Percentiles rank a stretch among this genome's conserved stretches.
These are phyloP conservation scores for Aporophyla nigra DNA, from an alignment of 2,888 invertebrate species.

Conservation along the genomic window DNA sequence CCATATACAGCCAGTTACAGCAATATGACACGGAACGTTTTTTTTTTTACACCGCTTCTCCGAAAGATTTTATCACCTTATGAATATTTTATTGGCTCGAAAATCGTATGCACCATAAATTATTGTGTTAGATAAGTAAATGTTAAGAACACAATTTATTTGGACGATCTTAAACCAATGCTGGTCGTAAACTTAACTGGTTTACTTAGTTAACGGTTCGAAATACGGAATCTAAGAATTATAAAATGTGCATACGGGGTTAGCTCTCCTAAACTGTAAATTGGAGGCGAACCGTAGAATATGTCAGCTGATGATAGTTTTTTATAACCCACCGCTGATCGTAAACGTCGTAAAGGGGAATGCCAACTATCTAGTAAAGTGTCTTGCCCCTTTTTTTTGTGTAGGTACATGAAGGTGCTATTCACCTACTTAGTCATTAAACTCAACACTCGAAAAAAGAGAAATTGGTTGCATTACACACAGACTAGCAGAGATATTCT, in stretches of 20 bases:
- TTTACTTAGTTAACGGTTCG: conserved; percentile 19
- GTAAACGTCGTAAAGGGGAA: not conserved
- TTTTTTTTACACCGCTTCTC: conserved; percentile 71
- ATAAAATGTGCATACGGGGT: not conserved
- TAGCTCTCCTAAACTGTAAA: not conserved
- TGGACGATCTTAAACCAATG: conserved; percentile 45
- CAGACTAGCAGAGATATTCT: not conserved
- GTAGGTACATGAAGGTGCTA: not conserved
- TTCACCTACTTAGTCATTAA: not conserved
- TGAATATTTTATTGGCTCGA: conserved; percentile 78
- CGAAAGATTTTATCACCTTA: conserved; percentile 80
- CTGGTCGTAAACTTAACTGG: conserved; percentile 47
- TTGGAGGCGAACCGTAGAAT: not conserved
- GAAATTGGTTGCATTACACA: not conserved
- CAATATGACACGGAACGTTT: conserved; percentile 71
- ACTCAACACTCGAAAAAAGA: not conserved
- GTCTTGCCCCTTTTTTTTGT: not conserved
- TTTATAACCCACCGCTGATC: not conserved
- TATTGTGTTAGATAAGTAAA: conserved; percentile 63
- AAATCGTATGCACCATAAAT: conserved; percentile 74
- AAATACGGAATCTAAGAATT: not conserved
- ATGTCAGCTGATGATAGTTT: not conserved
- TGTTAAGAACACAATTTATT: conserved; percentile 63
- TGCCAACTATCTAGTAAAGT: not conserved
- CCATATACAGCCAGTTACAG: conserved; percentile 67